Percentiles rank a stretch among this genome's conserved stretches.
Evolutionary conservation across 2,797 vertebrate genomes (phyloP).

Genomic region (Carcharodon carcharias): DNA sequence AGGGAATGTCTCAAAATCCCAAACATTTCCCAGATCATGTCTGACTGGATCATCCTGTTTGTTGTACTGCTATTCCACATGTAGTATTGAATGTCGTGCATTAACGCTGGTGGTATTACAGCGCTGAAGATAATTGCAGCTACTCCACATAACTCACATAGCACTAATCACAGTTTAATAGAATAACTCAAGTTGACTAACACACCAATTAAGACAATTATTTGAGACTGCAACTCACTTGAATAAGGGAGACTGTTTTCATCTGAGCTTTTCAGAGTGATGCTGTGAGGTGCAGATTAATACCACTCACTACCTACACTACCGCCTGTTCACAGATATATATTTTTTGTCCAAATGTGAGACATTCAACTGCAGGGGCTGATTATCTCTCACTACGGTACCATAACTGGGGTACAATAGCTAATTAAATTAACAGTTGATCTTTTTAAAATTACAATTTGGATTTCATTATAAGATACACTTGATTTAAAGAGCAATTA

Average conservation of each 20-base stretch:
- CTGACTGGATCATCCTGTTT: neutral
- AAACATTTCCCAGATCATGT: neutral
- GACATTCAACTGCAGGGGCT: neutral
- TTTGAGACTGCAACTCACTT: neutral
- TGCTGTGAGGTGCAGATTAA: neutral
- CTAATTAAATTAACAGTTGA: slow-evolving; percentile 10
- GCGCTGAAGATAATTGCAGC: neutral
- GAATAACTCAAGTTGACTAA: slow-evolving; percentile 12
- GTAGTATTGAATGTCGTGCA: neutral
- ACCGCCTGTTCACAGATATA: neutral
- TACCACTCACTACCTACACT: neutral
- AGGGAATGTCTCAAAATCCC: neutral
- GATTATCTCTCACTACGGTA: neutral
- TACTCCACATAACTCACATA: neutral
- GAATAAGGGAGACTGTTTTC: neutral
- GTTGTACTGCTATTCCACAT: neutral
- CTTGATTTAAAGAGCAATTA: slow-evolving; percentile 17
- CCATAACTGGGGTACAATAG: neutral
- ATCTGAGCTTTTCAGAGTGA: neutral
- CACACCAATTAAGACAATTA: slow-evolving; percentile 1
- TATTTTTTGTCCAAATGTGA: neutral
- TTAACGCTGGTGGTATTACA: neutral
- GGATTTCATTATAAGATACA: slow-evolving; percentile 23
- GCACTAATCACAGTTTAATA: slow-evolving; percentile 22
- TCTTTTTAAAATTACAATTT: slow-evolving; percentile 17